Conservation (phyloP, 1,140 invertebrate genomes). For the Plodia interpunctella region DNA sequence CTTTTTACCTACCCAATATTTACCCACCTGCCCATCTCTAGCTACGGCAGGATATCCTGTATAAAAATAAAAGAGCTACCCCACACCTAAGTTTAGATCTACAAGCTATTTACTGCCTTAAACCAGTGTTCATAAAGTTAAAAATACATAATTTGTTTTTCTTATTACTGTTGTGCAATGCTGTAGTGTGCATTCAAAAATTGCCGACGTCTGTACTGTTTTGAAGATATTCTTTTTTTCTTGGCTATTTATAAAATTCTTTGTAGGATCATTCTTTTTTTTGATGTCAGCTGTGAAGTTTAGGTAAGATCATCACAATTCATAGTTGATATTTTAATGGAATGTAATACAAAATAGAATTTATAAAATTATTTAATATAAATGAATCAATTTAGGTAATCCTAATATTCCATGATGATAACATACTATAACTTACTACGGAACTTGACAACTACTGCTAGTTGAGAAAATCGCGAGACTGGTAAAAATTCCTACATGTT, state of each 20-base stretch:
- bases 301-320: not conserved
- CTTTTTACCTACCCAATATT: too few relatives aligned
- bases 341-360: too few relatives aligned
- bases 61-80: constrained; percentile 73
- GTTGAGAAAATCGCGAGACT: too few relatives aligned
- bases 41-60: constrained; percentile 73
- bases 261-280: not conserved
- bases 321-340: not conserved
- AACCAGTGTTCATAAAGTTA: not conserved
- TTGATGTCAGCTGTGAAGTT: not conserved
- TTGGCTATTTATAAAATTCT: constrained; percentile 10
- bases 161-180: constrained; percentile 4
- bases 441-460: too few relatives aligned
- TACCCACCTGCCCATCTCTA: too few relatives aligned
- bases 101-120: not conserved
- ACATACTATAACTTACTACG: too few relatives aligned
- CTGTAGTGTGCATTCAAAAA: constrained; percentile 1
- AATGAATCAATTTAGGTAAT: too few relatives aligned
- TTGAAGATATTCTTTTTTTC: constrained; percentile 5
- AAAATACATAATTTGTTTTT: not conserved
- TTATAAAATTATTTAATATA: too few relatives aligned
- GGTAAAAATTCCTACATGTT: too few relatives aligned
- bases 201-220: constrained; percentile 2
- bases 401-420: too few relatives aligned
- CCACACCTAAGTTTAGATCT: constrained; percentile 47